Evolutionary conservation across 2,113 vertebrate genomes (phyloP).

Genomic region (Albula glossodonta): DNA sequence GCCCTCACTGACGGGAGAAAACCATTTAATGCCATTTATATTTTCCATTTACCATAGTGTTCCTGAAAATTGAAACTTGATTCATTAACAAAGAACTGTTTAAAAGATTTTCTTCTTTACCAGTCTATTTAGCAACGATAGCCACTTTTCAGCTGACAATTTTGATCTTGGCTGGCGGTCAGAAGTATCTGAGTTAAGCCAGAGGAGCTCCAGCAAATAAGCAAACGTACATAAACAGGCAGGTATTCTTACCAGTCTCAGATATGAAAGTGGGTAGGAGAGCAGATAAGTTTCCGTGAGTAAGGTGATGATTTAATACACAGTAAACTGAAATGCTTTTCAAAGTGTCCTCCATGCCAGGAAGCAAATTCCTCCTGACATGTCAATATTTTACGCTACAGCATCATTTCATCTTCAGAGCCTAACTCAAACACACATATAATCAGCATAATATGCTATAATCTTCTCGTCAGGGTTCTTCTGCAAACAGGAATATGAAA

Average conservation of each 20-base stretch:
- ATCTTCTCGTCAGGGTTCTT: background rate
- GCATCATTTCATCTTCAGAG: background rate
- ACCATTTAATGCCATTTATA: background rate
- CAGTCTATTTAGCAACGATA: background rate
- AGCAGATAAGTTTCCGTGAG: background rate
- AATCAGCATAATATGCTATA: background rate
- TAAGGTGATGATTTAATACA: background rate
- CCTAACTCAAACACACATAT: background rate
- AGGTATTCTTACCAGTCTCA: background rate
- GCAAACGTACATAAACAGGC: background rate
- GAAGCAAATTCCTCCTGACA: background rate
- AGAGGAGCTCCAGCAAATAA: background rate
- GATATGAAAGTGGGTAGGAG: background rate
- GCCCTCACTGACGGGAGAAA: background rate
- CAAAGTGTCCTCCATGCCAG: background rate
- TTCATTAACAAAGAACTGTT: background rate
- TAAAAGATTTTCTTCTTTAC: background rate
- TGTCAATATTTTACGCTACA: background rate
- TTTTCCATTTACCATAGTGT: background rate
- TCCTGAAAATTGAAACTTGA: background rate
- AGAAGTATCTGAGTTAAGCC: background rate
- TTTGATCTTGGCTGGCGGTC: background rate
- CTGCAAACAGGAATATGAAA: background rate
- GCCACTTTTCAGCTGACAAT: background rate
- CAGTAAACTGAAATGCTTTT: background rate